Conservation (phyloP, 2,888 invertebrate species). For the Andricus quercusramuli region DNA sequence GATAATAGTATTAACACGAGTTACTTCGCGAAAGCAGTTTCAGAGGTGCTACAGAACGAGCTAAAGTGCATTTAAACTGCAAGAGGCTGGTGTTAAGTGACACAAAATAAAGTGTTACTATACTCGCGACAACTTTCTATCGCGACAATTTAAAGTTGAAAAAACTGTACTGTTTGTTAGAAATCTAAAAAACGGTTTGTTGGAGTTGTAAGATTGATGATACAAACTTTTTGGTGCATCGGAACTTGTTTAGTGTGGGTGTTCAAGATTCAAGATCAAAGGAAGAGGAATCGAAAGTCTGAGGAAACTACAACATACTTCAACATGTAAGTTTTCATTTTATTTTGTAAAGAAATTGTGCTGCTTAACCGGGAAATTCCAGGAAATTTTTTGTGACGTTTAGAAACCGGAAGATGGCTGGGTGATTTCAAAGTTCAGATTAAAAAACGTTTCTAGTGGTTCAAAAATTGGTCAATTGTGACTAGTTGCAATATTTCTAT, state of each 20-base stretch:
- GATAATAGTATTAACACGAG: slow-evolving; percentile 20
- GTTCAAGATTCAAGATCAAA: slow-evolving; percentile 13
- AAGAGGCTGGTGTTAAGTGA: slow-evolving; percentile 7
- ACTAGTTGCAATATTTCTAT: too few species aligned
- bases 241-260: neutral
- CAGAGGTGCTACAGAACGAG: neutral
- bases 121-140: slow-evolving; percentile 13
- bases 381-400: too few species aligned
- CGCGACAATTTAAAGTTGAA: neutral
- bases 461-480: too few species aligned
- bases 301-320: slow-evolving; percentile 7
- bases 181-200: neutral
- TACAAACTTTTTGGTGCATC: slow-evolving; percentile 8
- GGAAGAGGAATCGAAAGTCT: neutral
- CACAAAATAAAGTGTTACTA: neutral
- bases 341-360: neutral
- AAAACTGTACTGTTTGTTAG: neutral
- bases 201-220: neutral
- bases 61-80: slow-evolving; percentile 21
- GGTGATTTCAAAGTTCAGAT: too few species aligned
- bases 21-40: slow-evolving; percentile 26
- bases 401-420: too few species aligned
- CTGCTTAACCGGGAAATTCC: too few species aligned
- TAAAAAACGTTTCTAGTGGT: too few species aligned
- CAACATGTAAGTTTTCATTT: slow-evolving; percentile 4